A percentile compares a stretch with the other conserved stretches of the same genome.
Conservation (phyloP, 2,797 vertebrate species). For the Parotocinclus haroldoi region DNA sequence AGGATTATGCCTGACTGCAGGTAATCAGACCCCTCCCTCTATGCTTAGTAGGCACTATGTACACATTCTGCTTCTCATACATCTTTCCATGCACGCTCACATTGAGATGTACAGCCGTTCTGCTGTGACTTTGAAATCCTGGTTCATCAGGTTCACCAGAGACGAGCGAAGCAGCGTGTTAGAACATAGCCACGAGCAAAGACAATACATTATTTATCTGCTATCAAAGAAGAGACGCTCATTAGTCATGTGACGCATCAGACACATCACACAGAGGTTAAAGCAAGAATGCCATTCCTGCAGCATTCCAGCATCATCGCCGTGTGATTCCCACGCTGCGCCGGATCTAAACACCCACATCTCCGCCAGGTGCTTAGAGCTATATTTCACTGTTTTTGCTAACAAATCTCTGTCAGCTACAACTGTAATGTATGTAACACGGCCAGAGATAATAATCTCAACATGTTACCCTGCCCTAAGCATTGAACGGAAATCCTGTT, state of each 20-base stretch:
- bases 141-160: conserved; percentile 35
- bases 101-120: conserved; percentile 1
- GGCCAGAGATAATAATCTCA: neutral
- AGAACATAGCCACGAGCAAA: conserved; percentile 49
- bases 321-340: conserved; percentile 19
- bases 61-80: conserved; percentile 20
- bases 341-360: conserved; percentile 20
- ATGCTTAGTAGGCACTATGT: conserved; percentile 35
- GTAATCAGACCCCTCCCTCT: conserved; percentile 35
- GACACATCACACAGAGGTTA: conserved; percentile 32
- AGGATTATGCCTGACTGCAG: conserved; percentile 38
- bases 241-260: conserved; percentile 32
- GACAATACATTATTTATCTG: conserved; percentile 34
- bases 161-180: conserved; percentile 15
- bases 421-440: neutral
- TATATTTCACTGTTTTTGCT: neutral
- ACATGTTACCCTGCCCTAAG: neutral
- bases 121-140: conserved; percentile 31
- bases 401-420: no score
- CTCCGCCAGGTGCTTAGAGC: conserved; percentile 33
- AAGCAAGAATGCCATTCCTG: conserved; percentile 20
- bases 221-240: conserved; percentile 36
- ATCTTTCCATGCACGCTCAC: neutral
- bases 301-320: conserved; percentile 33
- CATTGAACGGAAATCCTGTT: neutral